Base-by-base conservation (phyloP, 2,888 invertebrate species). In the Xylocampa areola region DNA sequence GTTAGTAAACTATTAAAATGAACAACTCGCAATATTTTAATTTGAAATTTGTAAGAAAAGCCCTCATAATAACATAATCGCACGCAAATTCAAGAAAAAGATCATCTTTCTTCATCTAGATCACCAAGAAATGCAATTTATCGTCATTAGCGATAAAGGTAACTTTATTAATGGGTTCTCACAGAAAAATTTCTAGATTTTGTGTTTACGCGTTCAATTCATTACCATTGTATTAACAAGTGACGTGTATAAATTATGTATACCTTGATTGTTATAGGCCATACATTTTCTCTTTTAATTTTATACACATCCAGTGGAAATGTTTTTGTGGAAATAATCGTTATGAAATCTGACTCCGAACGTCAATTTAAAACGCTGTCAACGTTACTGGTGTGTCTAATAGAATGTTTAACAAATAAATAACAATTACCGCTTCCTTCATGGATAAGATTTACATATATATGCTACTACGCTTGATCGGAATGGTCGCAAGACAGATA, bases 151-250 rank as follows among this genome's bases (percentile, higher is more conserved):
- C 30, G 17, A 29, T 43, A 32, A 44, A 57, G 47, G 32, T 43
- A 35, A 27, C 50, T 48, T 54, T 36, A 67, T 33, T 41, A 68
- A 43, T 13, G 21, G 11, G 44, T 63, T 70, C 69, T 41, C 74
- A 70, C 69, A 55, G 73, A 73, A 73, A 59, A 70, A 59, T 54
- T 67, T 71, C 30, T 32, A 29, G 25, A 17, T 59, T 65, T 59
- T 6, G 17, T 59, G 53, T 66, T 57, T 43, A 65, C 23, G 48
- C 27, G 40, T 44, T 45, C 40, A 40, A 71, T 57, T 72, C 29
- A 57, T 53, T 48, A 44, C 23, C 50, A 57, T 68, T 72, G 55
- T 68, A 66, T 45, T 49, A 29, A 16, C 33, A 21, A 17, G 30
- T 33, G 45, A 60, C 16, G 39, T 21, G 21, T 52, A 61, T 66